Base-by-base conservation (phyloP, 2,888 invertebrate genomes). In the Leucoma salicis region DNA sequence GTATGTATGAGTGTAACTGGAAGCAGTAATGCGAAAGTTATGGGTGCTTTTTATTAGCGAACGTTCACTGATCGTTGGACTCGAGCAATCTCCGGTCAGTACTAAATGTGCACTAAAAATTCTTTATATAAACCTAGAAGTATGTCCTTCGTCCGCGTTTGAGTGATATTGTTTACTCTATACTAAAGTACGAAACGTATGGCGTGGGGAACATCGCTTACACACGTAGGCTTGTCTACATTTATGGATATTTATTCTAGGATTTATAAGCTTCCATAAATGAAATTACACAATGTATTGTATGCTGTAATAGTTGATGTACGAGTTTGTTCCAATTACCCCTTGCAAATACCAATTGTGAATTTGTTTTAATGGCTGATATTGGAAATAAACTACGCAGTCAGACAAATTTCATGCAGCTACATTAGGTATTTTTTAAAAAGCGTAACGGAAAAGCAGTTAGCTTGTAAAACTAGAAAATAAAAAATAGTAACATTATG, bases 171-270 rank as follows among this genome's bases (percentile, higher is more conserved):
- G 57, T 58, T 57, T 51, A 54, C 29, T 41, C 29, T 31, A 25
- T 47, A 48, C 18, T 59, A 51, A 60, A 60, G n/a, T 43, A 13
- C 14, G 39, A 43, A 42, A 57, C 14, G 34, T 42, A 59, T 31
- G 42, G 35, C 28, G 18, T 31, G 35, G 37, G 31, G 33, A 34
- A 38, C 35, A 29, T 24, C 33, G 38, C 11, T 2, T 27, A 27
- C 2, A 11, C 10, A 31, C 7, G 28, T 18, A 40, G 14, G 28
- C 32, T 32, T 46, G 42, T 45, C 38, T 45, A 32, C 38, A 44
- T 16, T 14, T 13, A 14, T 35, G 28, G 42, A 27, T 39, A n/a
- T n/a, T n/a, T n/a, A 8, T 11, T 24, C 14, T 34, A 31, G 29
- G 37, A 28, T 39, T n/a, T 11, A 21, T 16, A 24, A 8, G 15